A percentile compares a stretch with the other conserved stretches of the same genome.
These are phyloP conservation scores for Adelosebastes latens DNA, from an alignment of 2,797 vertebrate species.

Conservation along the genomic window DNA sequence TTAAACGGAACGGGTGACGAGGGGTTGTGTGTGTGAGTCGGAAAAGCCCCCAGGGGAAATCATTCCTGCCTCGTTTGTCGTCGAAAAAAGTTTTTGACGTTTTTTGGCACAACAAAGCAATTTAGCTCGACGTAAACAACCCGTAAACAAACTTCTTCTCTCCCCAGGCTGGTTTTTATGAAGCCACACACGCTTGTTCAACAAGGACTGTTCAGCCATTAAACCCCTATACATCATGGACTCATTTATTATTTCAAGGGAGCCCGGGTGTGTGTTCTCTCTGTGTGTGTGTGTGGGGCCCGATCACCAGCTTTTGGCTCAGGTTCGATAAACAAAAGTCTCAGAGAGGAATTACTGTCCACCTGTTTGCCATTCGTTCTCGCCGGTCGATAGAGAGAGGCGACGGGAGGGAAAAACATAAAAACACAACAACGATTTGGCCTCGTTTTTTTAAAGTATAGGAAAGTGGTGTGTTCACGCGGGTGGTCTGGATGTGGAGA, in stretches of 20 bases:
- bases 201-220: slow-evolving; percentile 47
- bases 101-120: slow-evolving; percentile 53
- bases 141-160: slow-evolving; percentile 41
- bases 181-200: slow-evolving; percentile 51
- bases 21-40: not conserved
- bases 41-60: slow-evolving; percentile 43
- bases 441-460: slow-evolving; percentile 25
- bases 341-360: slow-evolving; percentile 70
- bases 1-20: not conserved
- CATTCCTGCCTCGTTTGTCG: slow-evolving; percentile 48
- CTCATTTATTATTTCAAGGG: slow-evolving; percentile 60
- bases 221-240: slow-evolving; percentile 64
- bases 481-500: slow-evolving; percentile 40
- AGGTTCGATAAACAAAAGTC: slow-evolving; percentile 65
- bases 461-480: slow-evolving; percentile 7
- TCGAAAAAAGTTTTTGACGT: slow-evolving; percentile 39
- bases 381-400: slow-evolving; percentile 25
- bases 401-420: slow-evolving; percentile 46
- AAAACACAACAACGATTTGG: slow-evolving; percentile 40
- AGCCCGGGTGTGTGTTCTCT: slow-evolving; percentile 1
- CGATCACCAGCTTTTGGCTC: slow-evolving; percentile 53
- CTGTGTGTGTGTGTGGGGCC: not conserved
- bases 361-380: slow-evolving; percentile 67
- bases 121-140: slow-evolving; percentile 61
- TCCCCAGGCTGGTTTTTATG: slow-evolving; percentile 17